phyloP scores from a whole-genome alignment of 2,888 invertebrate species.

The Heliconius ethilla region DNA sequence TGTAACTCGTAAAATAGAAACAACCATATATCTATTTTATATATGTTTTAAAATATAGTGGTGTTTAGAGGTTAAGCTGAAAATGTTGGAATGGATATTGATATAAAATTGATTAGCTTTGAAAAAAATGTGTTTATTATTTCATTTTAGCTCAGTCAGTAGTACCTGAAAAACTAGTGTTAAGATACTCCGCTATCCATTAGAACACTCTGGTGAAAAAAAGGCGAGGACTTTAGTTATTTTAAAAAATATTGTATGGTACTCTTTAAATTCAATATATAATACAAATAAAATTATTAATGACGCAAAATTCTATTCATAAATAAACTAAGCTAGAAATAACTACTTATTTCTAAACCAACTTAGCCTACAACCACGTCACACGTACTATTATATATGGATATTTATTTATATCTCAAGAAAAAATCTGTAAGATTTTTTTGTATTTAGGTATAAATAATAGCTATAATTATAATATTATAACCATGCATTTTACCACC shows the following conservation, averaged over 20 bases:
- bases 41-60: conserved; percentile 21
- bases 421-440: not conserved
- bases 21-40: conserved; percentile 18
- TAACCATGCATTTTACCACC: no score
- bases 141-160: not conserved
- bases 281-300: no score
- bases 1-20: conserved; percentile 31
- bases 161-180: no score
- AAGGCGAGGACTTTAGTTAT: no score
- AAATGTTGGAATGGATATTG: not conserved
- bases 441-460: no score
- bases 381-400: not conserved
- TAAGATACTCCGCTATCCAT: no score
- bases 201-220: no score
- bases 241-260: no score
- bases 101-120: not conserved
- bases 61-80: not conserved
- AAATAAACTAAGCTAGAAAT: no score
- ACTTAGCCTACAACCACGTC: not conserved
- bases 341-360: not conserved
- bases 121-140: not conserved
- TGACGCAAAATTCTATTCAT: no score
- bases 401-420: not conserved
- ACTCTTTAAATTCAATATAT: no score
- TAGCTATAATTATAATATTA: no score